Conservation (phyloP, 2,113 vertebrate genomes). For the Falcunculus frontatus region DNA sequence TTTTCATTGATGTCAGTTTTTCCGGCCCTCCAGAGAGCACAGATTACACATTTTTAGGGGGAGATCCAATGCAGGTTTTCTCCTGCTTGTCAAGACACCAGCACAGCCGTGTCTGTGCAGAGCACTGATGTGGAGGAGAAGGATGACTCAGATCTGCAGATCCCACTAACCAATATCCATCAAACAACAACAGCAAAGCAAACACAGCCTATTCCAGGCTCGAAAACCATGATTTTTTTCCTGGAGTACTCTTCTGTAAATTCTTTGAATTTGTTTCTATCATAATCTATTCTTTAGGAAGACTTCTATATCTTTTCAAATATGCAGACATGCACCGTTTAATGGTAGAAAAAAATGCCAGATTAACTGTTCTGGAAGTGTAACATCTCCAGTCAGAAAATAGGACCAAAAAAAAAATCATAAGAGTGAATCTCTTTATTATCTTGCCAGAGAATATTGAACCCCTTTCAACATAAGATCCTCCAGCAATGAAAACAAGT, state of each 20-base stretch:
- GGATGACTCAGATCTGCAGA: background rate
- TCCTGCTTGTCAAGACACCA: background rate
- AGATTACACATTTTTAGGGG: background rate
- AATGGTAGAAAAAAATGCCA: background rate
- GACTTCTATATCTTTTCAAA: background rate
- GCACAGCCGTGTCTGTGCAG: background rate
- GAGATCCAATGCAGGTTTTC: background rate
- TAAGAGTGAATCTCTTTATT: background rate
- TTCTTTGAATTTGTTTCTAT: background rate
- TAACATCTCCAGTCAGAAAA: background rate
- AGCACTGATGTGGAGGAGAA: background rate
- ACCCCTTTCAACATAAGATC: background rate
- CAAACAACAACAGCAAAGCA: background rate
- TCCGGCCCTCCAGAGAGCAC: background rate
- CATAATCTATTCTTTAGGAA: background rate
- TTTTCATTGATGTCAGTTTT: background rate
- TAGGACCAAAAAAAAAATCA: background rate
- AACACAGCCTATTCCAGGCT: background rate
- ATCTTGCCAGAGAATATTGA: background rate
- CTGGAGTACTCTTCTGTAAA: background rate
- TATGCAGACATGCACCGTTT: background rate
- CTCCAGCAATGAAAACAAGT: background rate
- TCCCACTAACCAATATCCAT: background rate
- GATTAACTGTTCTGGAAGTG: background rate
- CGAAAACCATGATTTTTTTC: background rate